A percentile compares a stretch with the other conserved stretches of the same genome.
Evolutionary conservation across 92 coral and sea anemone genomes (phyloP).

Genomic region (Diadumene lineata): DNA sequence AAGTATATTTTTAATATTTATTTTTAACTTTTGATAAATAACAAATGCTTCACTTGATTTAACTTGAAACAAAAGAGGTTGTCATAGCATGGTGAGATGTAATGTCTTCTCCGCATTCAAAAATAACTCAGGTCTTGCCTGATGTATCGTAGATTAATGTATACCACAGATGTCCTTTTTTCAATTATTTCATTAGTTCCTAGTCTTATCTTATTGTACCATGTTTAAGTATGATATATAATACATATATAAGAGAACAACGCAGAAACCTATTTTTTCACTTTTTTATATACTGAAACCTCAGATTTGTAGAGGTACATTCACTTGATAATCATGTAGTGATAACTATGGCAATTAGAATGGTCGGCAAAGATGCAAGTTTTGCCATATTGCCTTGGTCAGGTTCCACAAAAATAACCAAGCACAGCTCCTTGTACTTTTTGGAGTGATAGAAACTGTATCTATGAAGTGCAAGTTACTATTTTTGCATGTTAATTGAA

Average conservation of each 20-base stretch:
- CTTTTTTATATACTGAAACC: conserved; percentile 4
- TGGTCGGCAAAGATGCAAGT: background rate
- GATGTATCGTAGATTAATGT: background rate
- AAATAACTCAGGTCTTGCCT: conserved; percentile 2
- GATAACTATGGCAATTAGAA: conserved; percentile 1
- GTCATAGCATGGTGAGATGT: background rate
- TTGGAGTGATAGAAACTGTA: conserved; percentile 1
- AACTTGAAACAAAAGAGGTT: conserved; percentile 4
- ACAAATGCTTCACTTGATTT: background rate
- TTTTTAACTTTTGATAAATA: background rate
- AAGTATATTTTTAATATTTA: background rate
- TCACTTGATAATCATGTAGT: conserved; percentile 1
- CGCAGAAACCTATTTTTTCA: background rate
- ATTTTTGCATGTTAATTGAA: background rate
- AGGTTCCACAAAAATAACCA: background rate
- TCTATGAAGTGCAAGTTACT: background rate
- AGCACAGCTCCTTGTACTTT: conserved; percentile 1
- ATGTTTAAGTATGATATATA: background rate
- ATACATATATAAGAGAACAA: background rate
- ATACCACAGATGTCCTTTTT: background rate
- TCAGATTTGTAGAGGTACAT: background rate
- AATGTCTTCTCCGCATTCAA: conserved; percentile 5
- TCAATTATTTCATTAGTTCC: conserved; percentile 6
- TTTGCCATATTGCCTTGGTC: background rate
- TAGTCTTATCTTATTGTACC: conserved; percentile 1